Conservation (phyloP, 2,113 vertebrate genomes). For the Neoarius graeffei region DNA sequence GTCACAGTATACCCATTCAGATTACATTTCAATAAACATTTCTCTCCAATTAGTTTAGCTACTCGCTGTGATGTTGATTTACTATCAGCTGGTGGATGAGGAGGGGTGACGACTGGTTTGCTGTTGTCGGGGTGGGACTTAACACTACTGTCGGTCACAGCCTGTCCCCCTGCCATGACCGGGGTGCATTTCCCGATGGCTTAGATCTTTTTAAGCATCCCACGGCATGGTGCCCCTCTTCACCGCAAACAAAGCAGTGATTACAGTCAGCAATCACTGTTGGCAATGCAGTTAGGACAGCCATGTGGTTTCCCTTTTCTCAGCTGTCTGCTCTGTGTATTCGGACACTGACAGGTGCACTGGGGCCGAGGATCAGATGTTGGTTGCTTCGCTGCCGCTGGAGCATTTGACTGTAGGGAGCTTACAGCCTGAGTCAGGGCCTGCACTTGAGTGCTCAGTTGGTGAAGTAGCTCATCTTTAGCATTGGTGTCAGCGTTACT, state of each 20-base stretch:
- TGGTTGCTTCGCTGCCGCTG: background rate
- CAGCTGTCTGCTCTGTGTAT: background rate
- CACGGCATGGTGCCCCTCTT: background rate
- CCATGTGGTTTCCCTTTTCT: background rate
- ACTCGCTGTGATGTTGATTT: background rate
- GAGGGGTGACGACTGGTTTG: background rate
- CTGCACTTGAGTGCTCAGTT: background rate
- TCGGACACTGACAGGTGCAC: background rate
- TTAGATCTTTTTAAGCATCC: background rate
- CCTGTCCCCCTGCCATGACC: background rate
- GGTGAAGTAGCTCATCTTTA: background rate
- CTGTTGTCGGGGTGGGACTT: background rate
- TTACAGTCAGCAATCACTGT: background rate
- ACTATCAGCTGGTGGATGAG: background rate
- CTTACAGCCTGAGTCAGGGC: background rate
- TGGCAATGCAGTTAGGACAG: background rate
- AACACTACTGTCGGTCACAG: background rate
- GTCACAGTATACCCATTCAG: background rate
- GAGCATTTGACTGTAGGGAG: background rate
- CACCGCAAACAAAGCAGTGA: conserved; percentile 3
- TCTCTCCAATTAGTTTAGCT: background rate
- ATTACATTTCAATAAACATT: background rate
- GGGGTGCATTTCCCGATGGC: background rate
- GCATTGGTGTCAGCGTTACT: background rate
- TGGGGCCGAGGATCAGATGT: background rate